Conservation (phyloP, 2,888 invertebrate species). For the Shargacucullia verbasci region DNA sequence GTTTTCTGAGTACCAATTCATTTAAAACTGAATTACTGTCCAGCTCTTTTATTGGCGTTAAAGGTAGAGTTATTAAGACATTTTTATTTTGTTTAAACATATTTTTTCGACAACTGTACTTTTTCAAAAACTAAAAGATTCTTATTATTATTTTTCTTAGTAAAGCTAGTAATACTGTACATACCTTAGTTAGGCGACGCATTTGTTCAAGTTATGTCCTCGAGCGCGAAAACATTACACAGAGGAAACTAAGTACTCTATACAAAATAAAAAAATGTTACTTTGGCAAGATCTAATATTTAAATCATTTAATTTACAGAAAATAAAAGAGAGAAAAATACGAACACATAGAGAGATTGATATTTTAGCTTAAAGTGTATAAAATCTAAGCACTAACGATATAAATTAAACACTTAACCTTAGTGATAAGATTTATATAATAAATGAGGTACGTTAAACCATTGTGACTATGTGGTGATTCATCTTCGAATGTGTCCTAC, state of each 20-base stretch:
- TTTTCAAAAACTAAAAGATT: slow-evolving; percentile 64
- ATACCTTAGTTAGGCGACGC: slow-evolving; percentile 80
- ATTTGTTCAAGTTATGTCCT: slow-evolving; percentile 60
- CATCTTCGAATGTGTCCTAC: slow-evolving; percentile 65
- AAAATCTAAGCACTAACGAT: slow-evolving; percentile 67
- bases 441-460: slow-evolving; percentile 88
- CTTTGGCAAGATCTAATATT: slow-evolving; percentile 83
- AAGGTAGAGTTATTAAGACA: not conserved
- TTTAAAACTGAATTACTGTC: slow-evolving; percentile 1
- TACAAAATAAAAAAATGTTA: slow-evolving; percentile 72
- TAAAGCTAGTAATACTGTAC: slow-evolving; percentile 89
- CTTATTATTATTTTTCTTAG: slow-evolving; percentile 77
- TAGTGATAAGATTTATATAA: slow-evolving; percentile 78
- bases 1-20: too few species aligned
- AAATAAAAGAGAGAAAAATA: slow-evolving; percentile 51
- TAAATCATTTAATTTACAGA: slow-evolving; percentile 65
- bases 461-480: slow-evolving; percentile 84
- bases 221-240: slow-evolving; percentile 58
- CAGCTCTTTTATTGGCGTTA: not conserved
- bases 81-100: not conserved
- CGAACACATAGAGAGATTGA: slow-evolving; percentile 62
- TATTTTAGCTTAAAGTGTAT: slow-evolving; percentile 62
- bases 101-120: slow-evolving; percentile 53
- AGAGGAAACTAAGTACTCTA: slow-evolving; percentile 70
- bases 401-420: slow-evolving; percentile 80